A percentile compares a stretch with the other conserved stretches of the same genome.
These are phyloP conservation scores for Ceratosolen solmsi DNA, from an alignment of 1,140 invertebrate genomes.

Conservation along the genomic window DNA sequence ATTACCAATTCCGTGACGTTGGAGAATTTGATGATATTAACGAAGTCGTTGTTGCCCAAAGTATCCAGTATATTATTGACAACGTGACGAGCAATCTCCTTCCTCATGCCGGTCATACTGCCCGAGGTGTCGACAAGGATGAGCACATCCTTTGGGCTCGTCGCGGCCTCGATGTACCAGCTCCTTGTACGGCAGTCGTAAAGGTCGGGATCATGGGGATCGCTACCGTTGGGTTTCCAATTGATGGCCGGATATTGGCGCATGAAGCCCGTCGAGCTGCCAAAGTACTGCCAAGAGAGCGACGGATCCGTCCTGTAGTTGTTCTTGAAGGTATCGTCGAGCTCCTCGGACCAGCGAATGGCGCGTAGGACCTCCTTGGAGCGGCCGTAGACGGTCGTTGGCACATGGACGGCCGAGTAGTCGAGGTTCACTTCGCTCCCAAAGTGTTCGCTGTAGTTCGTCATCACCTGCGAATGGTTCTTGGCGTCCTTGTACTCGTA, in stretches of 20 bases:
- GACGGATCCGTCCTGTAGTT: conserved; percentile 91
- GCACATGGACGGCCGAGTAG: conserved; percentile 93
- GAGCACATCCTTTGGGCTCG: conserved; percentile 96
- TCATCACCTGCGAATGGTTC: conserved; percentile 74
- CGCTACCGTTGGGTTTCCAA: conserved; percentile 78
- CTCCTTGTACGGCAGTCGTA: conserved; percentile 91
- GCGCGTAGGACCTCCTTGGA: conserved; percentile 65
- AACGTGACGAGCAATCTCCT: conserved; percentile 94
- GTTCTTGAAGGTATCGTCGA: conserved; percentile 89
- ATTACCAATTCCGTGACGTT: conserved; percentile 80
- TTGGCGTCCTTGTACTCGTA: conserved; percentile 85
- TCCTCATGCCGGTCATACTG: conserved; percentile 95
- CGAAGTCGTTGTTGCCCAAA: conserved; percentile 98
- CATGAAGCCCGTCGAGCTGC: conserved; percentile 95
- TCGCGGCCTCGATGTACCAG: conserved; percentile 98
- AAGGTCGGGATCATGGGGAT: conserved; percentile 81
- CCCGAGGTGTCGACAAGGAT: conserved; percentile 96
- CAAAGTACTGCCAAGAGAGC: conserved; percentile 97
- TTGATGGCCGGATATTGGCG: conserved; percentile 90
- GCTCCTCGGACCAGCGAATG: conserved; percentile 84
- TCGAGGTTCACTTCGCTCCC: conserved; percentile 87
- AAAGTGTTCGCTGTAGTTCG: conserved; percentile 84
- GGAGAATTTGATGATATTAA: conserved; percentile 94
- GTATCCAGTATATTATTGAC: conserved; percentile 97
- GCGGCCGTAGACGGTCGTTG: conserved; percentile 94